phyloP scores from a whole-genome alignment of 2,113 vertebrate genomes.

The Gymnarchus niloticus region DNA sequence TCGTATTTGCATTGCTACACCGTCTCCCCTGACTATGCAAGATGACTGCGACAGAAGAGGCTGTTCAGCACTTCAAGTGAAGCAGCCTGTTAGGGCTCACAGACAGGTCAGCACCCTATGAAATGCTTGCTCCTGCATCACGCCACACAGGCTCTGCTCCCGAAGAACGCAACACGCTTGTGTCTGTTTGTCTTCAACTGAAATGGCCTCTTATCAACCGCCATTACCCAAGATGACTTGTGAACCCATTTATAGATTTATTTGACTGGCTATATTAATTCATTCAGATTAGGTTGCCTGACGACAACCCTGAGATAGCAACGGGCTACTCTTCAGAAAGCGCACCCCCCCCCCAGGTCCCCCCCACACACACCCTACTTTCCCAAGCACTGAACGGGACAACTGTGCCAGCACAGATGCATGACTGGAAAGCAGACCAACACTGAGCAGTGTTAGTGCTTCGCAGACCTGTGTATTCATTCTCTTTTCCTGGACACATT shows the following conservation, averaged over 20 bases:
- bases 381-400: background rate
- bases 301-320: too few species aligned
- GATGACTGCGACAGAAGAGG: background rate
- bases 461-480: background rate
- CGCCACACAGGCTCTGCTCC: background rate
- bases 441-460: background rate
- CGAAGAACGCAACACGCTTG: background rate
- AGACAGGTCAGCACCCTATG: slow-evolving; percentile 17
- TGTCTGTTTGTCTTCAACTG: background rate
- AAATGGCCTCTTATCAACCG: background rate
- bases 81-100: background rate
- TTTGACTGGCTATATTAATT: background rate
- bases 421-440: background rate
- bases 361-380: background rate
- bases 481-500: background rate
- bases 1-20: background rate
- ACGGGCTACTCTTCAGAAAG: background rate
- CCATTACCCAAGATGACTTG: background rate
- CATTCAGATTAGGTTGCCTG: background rate
- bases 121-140: background rate
- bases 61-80: background rate
- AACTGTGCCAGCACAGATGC: background rate
- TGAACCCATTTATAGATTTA: background rate
- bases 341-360: too few species aligned
- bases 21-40: background rate